Evolutionary conservation across 2,113 vertebrate species (phyloP).

Genomic region (Nyctereutes procyonoides): DNA sequence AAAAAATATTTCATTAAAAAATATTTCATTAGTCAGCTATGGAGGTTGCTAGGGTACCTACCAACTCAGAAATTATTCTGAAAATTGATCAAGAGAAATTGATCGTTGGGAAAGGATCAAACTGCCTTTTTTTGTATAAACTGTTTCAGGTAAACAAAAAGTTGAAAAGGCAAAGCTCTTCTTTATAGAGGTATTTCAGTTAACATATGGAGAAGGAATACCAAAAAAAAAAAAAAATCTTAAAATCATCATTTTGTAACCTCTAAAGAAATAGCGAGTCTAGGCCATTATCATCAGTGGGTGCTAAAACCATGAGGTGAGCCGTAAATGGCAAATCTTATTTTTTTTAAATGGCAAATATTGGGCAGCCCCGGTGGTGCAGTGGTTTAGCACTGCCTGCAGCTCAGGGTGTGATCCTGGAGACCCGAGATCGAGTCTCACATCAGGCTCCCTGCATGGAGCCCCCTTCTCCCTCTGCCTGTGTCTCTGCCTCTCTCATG

Average conservation of each 20-base stretch:
- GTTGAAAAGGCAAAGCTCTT: background rate
- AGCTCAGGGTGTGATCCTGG: no score
- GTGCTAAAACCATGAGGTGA: background rate
- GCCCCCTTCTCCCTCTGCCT: no score
- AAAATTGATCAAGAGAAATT: background rate
- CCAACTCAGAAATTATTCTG: background rate
- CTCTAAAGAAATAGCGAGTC: background rate
- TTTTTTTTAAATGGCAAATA: background rate
- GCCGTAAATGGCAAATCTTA: background rate
- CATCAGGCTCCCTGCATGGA: no score
- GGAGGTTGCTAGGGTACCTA: background rate
- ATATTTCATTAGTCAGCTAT: background rate
- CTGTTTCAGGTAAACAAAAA: background rate
- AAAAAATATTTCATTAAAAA: background rate
- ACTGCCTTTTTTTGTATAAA: background rate
- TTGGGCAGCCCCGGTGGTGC: no score
- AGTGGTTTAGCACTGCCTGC: no score
- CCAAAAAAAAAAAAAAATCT: background rate
- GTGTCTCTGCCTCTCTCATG: no score
- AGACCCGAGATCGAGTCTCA: no score
- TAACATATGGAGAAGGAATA: background rate
- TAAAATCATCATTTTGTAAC: background rate
- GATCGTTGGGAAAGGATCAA: background rate
- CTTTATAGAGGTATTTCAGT: background rate
- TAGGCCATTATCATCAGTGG: background rate